Evolutionary conservation across 2,113 vertebrate species (phyloP).

Genomic region (Rissa tridactyla): DNA sequence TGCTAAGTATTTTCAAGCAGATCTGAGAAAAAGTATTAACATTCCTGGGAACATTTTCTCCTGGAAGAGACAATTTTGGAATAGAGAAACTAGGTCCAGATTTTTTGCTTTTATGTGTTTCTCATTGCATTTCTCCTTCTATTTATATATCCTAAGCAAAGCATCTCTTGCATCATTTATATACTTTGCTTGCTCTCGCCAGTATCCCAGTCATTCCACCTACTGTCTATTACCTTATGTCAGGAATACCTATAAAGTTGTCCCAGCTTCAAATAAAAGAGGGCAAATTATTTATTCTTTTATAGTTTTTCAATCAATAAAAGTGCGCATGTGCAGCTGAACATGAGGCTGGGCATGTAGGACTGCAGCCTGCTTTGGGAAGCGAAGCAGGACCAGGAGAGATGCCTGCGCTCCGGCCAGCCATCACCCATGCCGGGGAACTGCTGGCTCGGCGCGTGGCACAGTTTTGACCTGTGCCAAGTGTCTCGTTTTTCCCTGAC

Average conservation of each 20-base stretch:
- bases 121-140: not conserved
- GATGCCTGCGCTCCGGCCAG: accelerated
- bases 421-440: not conserved
- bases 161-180: conserved; percentile 9
- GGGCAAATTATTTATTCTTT: not conserved
- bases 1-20: not conserved
- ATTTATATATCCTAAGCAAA: not conserved
- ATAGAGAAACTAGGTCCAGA: not conserved
- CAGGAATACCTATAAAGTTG: not conserved
- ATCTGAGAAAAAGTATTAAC: not conserved
- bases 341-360: not conserved
- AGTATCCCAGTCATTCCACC: not conserved
- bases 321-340: not conserved
- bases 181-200: not conserved
- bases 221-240: not conserved
- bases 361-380: not conserved
- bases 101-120: not conserved
- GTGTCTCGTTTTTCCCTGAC: conserved; percentile 20
- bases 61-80: not conserved
- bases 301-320: not conserved
- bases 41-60: not conserved
- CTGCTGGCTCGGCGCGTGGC: not conserved
- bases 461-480: conserved; percentile 43
- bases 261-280: not conserved
- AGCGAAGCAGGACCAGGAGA: not conserved